phyloP scores from a whole-genome alignment of 1,140 invertebrate genomes.

The Hormaphis cornu region DNA sequence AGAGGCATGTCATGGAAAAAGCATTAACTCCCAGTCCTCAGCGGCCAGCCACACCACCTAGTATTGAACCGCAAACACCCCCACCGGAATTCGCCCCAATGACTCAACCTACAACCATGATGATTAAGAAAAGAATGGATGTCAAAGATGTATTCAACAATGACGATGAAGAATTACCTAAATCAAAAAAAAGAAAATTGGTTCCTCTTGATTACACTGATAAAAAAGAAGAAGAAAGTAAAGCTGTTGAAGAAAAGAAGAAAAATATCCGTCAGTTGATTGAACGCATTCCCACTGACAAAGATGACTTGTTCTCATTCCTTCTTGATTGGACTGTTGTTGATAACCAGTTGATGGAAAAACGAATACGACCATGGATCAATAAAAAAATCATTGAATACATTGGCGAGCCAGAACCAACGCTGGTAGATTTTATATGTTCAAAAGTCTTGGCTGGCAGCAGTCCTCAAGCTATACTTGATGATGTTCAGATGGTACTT shows the following conservation, averaged over 20 bases:
- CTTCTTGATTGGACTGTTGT: conserved; percentile 84
- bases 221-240: conserved; percentile 54
- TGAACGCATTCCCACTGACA: conserved; percentile 96
- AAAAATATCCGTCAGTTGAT: conserved; percentile 94
- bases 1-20: conserved; percentile 23
- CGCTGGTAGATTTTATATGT: conserved; percentile 96
- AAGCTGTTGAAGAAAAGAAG: conserved; percentile 85
- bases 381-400: conserved; percentile 99
- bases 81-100: conserved; percentile 18
- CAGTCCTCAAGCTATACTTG: conserved; percentile 84
- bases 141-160: conserved; percentile 85
- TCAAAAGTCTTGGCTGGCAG: conserved; percentile 91
- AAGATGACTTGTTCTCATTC: conserved; percentile 89
- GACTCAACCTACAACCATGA: conserved; percentile 28
- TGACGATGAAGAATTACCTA: conserved; percentile 59
- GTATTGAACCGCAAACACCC: conserved; percentile 26
- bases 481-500: conserved; percentile 98
- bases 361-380: conserved; percentile 95
- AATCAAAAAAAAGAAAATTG: conserved; percentile 61
- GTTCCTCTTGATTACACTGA: conserved; percentile 70
- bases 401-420: conserved; percentile 98
- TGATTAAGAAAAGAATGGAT: conserved; percentile 66
- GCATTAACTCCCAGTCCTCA: background rate
- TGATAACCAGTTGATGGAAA: conserved; percentile 85
- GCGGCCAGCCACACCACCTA: conserved; percentile 6